Evolutionary conservation across 1,140 invertebrate genomes (phyloP).

Genomic region (Augochlora pura): DNA sequence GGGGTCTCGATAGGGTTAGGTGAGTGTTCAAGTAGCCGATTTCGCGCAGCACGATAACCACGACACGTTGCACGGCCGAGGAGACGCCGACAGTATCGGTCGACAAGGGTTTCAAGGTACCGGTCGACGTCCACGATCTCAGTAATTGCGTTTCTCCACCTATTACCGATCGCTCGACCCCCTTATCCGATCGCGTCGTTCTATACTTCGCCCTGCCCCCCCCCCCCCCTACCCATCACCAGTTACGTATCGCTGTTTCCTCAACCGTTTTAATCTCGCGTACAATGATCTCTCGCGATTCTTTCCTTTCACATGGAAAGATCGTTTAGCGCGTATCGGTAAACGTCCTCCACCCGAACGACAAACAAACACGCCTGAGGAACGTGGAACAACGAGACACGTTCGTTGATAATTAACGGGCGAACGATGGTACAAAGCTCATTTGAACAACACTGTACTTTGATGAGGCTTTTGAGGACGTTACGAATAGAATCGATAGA

Average conservation of each 20-base stretch:
- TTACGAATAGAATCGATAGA: too few species aligned
- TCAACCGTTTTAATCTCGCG: constrained; percentile 23
- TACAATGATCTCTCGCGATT: constrained; percentile 1
- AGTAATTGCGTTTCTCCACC: constrained; percentile 41
- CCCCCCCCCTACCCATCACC: not conserved
- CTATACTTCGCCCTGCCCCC: constrained; percentile 34
- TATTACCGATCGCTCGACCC: constrained; percentile 36
- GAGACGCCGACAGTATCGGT: constrained; percentile 5
- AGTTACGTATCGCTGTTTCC: not conserved
- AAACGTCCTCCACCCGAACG: not conserved
- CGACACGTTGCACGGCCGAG: constrained; percentile 17
- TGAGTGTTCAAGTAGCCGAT: constrained; percentile 52
- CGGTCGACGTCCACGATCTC: constrained; percentile 55
- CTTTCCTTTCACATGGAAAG: constrained; percentile 6
- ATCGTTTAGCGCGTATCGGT: constrained; percentile 22
- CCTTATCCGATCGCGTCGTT: constrained; percentile 49
- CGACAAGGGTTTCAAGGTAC: constrained; percentile 36
- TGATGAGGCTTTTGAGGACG: too few species aligned
- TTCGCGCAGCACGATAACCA: constrained; percentile 49
- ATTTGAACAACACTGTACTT: too few species aligned
- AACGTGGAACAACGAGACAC: constrained; percentile 48
- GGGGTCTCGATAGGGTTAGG: constrained; percentile 41
- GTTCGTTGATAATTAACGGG: too few species aligned
- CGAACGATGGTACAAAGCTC: too few species aligned
- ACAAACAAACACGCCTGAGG: constrained; percentile 16